Conservation (phyloP, 2,888 invertebrate genomes). For the Megastigmus dorsalis region DNA sequence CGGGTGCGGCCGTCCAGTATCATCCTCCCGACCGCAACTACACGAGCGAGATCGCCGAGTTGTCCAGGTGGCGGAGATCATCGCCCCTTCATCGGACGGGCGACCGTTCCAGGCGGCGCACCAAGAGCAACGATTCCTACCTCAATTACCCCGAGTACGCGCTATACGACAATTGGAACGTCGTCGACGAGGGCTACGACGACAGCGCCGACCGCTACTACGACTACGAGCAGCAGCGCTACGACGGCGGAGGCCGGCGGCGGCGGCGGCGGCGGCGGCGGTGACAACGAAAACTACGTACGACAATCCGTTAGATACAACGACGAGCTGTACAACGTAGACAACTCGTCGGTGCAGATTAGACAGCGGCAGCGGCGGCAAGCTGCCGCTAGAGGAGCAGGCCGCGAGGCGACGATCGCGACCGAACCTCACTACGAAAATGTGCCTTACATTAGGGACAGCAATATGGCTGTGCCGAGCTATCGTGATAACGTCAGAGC, state of each 20-base stretch:
- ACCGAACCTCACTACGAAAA: slow-evolving; percentile 61
- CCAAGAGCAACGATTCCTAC: slow-evolving; percentile 68
- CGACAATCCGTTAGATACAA: slow-evolving; percentile 51
- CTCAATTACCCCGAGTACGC: slow-evolving; percentile 63
- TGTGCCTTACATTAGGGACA: slow-evolving; percentile 52
- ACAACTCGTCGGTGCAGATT: background rate
- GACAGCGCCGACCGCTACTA: slow-evolving; percentile 58
- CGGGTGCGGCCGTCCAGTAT: slow-evolving; percentile 25
- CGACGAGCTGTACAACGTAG: slow-evolving; percentile 41
- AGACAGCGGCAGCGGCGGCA: background rate
- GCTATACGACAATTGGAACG: slow-evolving; percentile 58
- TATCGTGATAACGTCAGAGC: no score
- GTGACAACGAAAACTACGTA: slow-evolving; percentile 54
- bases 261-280: slow-evolving; percentile 58
- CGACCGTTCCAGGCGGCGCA: slow-evolving; percentile 62
- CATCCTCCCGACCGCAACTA: slow-evolving; percentile 50
- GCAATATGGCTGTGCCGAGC: background rate
- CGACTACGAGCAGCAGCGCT: slow-evolving; percentile 54
- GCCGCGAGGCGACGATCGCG: slow-evolving; percentile 48
- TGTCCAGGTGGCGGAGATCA: slow-evolving; percentile 53
- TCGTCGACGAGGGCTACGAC: slow-evolving; percentile 54
- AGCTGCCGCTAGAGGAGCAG: no score
- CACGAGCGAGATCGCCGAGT: slow-evolving; percentile 65
- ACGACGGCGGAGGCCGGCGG: slow-evolving; percentile 39
- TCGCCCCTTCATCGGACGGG: no score